Conservation (phyloP, 2,888 invertebrate species). For the Drosophila siamana region DNA sequence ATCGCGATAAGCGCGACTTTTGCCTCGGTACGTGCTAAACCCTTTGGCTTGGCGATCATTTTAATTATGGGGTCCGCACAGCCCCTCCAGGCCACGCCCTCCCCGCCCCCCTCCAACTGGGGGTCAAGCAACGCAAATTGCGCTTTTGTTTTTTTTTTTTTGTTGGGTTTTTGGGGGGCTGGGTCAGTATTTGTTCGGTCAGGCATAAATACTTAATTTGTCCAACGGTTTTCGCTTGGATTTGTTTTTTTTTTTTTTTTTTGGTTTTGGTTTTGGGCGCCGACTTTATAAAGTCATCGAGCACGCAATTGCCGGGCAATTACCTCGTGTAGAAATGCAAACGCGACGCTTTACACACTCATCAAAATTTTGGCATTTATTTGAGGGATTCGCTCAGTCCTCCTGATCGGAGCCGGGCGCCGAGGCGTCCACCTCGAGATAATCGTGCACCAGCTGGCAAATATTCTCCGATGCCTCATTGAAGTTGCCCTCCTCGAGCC, state of each 20-base stretch:
- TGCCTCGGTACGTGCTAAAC: constrained; percentile 79
- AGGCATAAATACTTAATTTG: constrained; percentile 77
- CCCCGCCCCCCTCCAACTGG: constrained; percentile 3
- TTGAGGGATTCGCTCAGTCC: constrained; percentile 16
- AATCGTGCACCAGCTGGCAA: constrained; percentile 88
- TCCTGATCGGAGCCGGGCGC: constrained; percentile 31
- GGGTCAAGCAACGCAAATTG: constrained; percentile 80
- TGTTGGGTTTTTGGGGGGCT: too few relatives aligned
- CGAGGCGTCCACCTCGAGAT: constrained; percentile 88
- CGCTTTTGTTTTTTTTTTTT: too few relatives aligned
- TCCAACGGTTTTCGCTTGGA: constrained; percentile 53
- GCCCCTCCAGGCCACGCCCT: constrained; percentile 28
- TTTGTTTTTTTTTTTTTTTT: too few relatives aligned
- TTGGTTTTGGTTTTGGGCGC: too few relatives aligned
- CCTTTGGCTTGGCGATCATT: constrained; percentile 71
- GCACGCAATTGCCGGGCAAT: constrained; percentile 39
- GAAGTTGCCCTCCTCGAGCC: constrained; percentile 90
- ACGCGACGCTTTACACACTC: constrained; percentile 1
- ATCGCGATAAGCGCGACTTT: constrained; percentile 81
- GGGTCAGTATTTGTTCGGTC: constrained; percentile 75
- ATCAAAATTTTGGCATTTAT: constrained; percentile 30
- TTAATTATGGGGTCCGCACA: constrained; percentile 60
- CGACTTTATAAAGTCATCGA: constrained; percentile 51
- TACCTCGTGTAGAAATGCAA: constrained; percentile 33
- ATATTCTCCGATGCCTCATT: constrained; percentile 88